phyloP scores from a whole-genome alignment of 2,797 vertebrate genomes.

The Lophotriccus pileatus region DNA sequence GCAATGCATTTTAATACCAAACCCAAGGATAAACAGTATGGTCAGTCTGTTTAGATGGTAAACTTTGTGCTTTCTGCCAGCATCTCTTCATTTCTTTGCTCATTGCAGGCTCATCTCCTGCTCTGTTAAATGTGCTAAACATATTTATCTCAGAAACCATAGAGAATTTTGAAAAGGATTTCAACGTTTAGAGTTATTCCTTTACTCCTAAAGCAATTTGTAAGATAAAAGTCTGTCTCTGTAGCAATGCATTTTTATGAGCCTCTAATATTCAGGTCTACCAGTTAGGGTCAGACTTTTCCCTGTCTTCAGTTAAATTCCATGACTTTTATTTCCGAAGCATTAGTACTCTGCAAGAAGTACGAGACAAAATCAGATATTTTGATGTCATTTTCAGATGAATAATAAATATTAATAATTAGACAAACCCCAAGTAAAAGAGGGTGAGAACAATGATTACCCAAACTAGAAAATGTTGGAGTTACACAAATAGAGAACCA shows the following conservation, averaged over 20 bases:
- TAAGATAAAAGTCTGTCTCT: conserved; percentile 49
- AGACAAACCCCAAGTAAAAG: neutral
- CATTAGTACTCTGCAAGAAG: neutral
- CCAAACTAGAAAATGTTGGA: neutral
- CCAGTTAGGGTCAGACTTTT: conserved; percentile 34
- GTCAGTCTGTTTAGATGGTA: conserved; percentile 17
- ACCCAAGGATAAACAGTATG: conserved; percentile 33
- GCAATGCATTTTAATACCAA: conserved; percentile 56
- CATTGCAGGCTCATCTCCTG: conserved; percentile 15
- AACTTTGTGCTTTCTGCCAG: conserved; percentile 21
- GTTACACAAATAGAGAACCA: neutral
- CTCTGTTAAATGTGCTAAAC: conserved; percentile 41
- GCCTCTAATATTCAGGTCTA: conserved; percentile 46
- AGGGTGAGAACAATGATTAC: neutral
- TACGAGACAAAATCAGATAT: neutral
- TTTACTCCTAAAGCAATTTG: conserved; percentile 50
- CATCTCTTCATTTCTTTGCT: conserved; percentile 38
- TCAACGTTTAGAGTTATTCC: conserved; percentile 30
- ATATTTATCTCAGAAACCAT: conserved; percentile 48
- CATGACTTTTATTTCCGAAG: conserved; percentile 16
- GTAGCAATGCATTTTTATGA: conserved; percentile 60
- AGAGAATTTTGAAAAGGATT: conserved; percentile 47
- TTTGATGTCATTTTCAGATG: neutral
- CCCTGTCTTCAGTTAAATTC: conserved; percentile 9
- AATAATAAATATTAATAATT: neutral